These are phyloP conservation scores for Morus bassanus DNA, from an alignment of 2,797 vertebrate species.

Conservation along the genomic window DNA sequence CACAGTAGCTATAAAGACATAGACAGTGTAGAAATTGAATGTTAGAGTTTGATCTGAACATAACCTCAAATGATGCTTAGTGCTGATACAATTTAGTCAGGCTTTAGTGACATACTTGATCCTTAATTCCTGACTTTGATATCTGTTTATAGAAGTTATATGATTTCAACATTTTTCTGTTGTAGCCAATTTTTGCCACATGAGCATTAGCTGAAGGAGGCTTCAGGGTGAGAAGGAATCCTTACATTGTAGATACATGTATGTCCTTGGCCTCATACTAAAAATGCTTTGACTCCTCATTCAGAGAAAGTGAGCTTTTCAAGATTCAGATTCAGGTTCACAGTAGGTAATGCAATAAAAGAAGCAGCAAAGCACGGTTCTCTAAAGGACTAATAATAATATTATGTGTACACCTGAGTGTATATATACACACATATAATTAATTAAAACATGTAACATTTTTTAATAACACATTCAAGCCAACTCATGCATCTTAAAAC, in stretches of 20 bases:
- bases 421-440: background rate
- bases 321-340: background rate
- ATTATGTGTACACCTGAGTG: background rate
- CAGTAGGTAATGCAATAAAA: background rate
- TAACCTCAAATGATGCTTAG: background rate
- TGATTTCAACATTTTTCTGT: background rate
- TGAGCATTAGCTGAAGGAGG: background rate
- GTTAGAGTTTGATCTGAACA: background rate
- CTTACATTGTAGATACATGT: background rate
- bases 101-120: background rate
- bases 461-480: background rate
- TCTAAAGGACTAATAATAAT: background rate
- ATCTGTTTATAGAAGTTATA: background rate
- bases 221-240: background rate
- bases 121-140: background rate
- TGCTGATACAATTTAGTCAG: background rate
- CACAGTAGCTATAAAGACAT: background rate
- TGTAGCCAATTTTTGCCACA: background rate
- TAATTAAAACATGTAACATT: background rate
- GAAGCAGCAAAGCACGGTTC: background rate
- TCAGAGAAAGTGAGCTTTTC: background rate
- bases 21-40: background rate
- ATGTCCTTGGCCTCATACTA: background rate
- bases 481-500: background rate
- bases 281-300: background rate